A percentile compares a stretch with the other conserved stretches of the same genome.
Conservation (phyloP, 2,888 invertebrate species). For the Mythimna impura region DNA sequence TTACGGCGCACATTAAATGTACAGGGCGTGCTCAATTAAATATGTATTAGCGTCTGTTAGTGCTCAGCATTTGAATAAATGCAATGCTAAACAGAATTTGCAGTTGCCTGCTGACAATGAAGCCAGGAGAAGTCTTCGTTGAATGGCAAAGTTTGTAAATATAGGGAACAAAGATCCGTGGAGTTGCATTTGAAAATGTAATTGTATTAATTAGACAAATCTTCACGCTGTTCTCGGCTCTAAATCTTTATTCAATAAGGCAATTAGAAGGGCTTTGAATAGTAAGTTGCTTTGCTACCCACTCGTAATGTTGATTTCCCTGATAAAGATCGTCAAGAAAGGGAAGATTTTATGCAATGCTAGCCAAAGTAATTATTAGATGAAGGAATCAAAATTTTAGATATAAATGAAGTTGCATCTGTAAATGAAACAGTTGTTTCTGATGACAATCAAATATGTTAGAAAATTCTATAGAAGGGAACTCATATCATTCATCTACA, state of each 20-base stretch:
- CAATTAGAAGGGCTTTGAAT: constrained; percentile 60
- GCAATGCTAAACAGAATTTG: constrained; percentile 77
- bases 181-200: constrained; percentile 61
- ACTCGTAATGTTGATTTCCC: constrained; percentile 43
- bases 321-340: constrained; percentile 16
- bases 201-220: constrained; percentile 66
- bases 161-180: constrained; percentile 63
- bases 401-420: background rate
- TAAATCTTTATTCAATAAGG: constrained; percentile 64
- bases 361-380: background rate
- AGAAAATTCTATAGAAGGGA: constrained; percentile 30
- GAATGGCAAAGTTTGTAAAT: constrained; percentile 69
- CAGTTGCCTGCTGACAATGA: constrained; percentile 67
- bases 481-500: constrained; percentile 27
- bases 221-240: constrained; percentile 50
- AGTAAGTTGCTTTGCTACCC: constrained; percentile 37
- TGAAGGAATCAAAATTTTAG: background rate
- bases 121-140: constrained; percentile 63
- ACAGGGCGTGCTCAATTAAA: constrained; percentile 84
- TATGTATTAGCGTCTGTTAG: constrained; percentile 85
- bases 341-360: background rate
- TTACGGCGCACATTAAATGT: constrained; percentile 76
- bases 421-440: constrained; percentile 6
- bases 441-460: constrained; percentile 37
- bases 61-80: constrained; percentile 78